phyloP scores from a whole-genome alignment of 2,113 vertebrate species.

The Pterocles burchelli region DNA sequence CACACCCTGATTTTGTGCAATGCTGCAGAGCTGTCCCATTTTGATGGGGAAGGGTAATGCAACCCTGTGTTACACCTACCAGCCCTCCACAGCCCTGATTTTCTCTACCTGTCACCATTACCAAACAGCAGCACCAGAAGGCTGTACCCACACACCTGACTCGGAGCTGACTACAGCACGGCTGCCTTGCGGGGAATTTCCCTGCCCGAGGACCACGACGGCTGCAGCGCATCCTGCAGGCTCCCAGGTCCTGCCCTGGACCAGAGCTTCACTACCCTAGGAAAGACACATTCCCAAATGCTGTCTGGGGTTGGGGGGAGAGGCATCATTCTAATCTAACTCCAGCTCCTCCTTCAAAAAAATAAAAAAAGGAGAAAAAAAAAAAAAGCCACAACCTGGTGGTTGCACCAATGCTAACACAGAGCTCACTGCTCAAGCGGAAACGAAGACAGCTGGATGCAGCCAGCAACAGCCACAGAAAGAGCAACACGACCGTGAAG shows the following conservation, averaged over 20 bases:
- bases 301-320: slow-evolving; percentile 1
- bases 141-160: background rate
- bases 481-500: slow-evolving; percentile 11
- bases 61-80: background rate
- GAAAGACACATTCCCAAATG: slow-evolving; percentile 34
- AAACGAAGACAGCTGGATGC: background rate
- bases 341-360: slow-evolving; percentile 20
- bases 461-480: slow-evolving; percentile 45
- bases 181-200: background rate
- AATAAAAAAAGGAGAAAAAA: background rate
- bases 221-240: background rate
- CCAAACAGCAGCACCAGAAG: background rate
- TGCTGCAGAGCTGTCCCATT: background rate
- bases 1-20: background rate
- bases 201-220: rapidly evolving
- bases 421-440: slow-evolving; percentile 29
- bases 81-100: background rate
- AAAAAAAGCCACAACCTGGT: background rate
- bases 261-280: background rate
- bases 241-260: background rate
- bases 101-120: background rate
- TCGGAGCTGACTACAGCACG: background rate
- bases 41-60: background rate
- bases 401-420: slow-evolving; percentile 31
- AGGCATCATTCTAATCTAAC: slow-evolving; percentile 6